A percentile compares a stretch with the other conserved stretches of the same genome.
phyloP scores from a whole-genome alignment of 2,113 vertebrate genomes.

The Micronycteris hirsuta region DNA sequence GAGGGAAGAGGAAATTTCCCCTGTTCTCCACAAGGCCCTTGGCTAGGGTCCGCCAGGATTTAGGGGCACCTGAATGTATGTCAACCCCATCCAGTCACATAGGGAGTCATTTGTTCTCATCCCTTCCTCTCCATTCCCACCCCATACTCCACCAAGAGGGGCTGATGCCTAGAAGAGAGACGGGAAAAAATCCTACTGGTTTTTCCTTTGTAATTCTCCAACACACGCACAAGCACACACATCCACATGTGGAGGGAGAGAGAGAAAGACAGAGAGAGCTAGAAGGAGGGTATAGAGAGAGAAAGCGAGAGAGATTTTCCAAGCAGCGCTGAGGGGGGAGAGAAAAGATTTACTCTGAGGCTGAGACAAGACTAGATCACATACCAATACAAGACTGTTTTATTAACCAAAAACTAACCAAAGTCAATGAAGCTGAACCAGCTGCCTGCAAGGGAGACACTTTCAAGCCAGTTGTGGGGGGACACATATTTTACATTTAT shows the following conservation, averaged over 20 bases:
- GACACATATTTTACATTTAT: neutral
- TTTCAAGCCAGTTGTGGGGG: neutral
- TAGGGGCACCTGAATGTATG: neutral
- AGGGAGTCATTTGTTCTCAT: neutral
- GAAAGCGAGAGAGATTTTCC: neutral
- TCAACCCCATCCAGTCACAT: neutral
- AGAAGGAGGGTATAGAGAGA: neutral
- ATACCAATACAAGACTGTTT: neutral
- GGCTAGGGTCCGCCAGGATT: neutral
- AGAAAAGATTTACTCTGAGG: neutral
- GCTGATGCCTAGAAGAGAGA: neutral
- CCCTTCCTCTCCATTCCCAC: neutral
- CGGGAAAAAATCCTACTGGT: neutral
- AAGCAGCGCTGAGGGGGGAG: neutral
- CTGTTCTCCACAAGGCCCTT: neutral
- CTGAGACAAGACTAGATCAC: neutral
- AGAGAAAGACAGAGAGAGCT: neutral
- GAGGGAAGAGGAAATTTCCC: neutral
- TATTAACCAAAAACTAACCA: neutral
- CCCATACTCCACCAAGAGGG: neutral
- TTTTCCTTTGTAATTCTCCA: neutral
- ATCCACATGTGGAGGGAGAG: neutral
- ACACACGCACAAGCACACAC: neutral
- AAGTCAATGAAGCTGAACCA: neutral
- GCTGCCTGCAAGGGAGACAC: neutral